phyloP scores from a whole-genome alignment of 2,888 invertebrate species.

The Ennomos quercinarius region DNA sequence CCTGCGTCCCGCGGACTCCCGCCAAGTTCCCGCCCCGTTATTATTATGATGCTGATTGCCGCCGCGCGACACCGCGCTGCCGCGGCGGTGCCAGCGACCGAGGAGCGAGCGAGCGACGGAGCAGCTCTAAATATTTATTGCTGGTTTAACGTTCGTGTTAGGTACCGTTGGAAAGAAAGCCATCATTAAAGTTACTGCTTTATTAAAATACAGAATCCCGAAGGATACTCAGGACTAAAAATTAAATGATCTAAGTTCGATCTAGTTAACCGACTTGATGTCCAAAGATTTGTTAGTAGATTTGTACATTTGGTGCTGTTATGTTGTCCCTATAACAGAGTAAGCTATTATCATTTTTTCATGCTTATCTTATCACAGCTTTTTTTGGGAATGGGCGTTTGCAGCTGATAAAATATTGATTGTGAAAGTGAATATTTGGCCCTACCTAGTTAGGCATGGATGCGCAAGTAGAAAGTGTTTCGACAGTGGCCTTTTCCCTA shows the following conservation, averaged over 20 bases:
- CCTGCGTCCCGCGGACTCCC: constrained; percentile 6
- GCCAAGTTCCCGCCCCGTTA: constrained; percentile 23
- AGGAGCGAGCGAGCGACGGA: not conserved
- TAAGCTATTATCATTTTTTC: not conserved
- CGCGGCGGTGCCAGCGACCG: too few relatives aligned
- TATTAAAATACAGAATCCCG: too few relatives aligned
- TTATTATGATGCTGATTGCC: constrained; percentile 22
- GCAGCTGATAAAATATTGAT: constrained; percentile 2
- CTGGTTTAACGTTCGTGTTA: constrained; percentile 21
- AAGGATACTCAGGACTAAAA: too few relatives aligned
- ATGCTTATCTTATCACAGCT: not conserved
- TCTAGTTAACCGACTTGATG: too few relatives aligned
- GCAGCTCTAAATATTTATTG: constrained; percentile 28
- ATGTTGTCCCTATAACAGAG: constrained; percentile 5
- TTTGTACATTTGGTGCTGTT: too few relatives aligned
- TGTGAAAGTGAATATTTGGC: constrained; percentile 16
- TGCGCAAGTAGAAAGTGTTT: constrained; percentile 23
- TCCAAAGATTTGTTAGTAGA: too few relatives aligned
- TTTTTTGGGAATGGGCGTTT: too few relatives aligned
- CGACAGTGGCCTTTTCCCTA: constrained; percentile 16
- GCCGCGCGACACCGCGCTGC: not conserved
- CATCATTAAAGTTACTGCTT: too few relatives aligned
- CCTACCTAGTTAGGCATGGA: constrained; percentile 18
- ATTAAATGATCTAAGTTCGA: too few relatives aligned
- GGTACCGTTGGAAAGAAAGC: constrained; percentile 4